A percentile compares a stretch with the other conserved stretches of the same genome.
Conservation (phyloP, 2,113 vertebrate species). For the Grantiella picta region DNA sequence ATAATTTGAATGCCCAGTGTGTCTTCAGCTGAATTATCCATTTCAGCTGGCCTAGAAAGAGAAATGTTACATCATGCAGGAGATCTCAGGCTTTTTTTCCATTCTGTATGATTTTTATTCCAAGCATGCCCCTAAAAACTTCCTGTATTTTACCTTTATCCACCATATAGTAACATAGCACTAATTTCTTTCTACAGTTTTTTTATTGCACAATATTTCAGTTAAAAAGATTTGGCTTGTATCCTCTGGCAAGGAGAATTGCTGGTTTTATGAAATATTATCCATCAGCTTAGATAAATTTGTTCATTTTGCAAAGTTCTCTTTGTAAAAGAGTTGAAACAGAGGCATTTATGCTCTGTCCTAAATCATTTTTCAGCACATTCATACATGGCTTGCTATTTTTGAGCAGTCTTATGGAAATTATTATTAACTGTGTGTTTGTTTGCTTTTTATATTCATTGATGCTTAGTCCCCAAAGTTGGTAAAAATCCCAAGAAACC, state of each 20-base stretch:
- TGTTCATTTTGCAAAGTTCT: conserved; percentile 40
- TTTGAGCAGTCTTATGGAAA: conserved; percentile 5
- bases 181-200: conserved; percentile 36
- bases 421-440: neutral
- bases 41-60: neutral
- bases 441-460: conserved; percentile 9
- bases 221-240: conserved; percentile 35
- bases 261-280: conserved; percentile 58
- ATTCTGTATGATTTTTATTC: neutral
- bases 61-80: neutral
- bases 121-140: neutral
- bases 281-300: conserved; percentile 45
- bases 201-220: conserved; percentile 39
- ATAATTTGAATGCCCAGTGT: accelerated
- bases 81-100: neutral
- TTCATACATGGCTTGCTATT: neutral
- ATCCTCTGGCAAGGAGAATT: conserved; percentile 33
- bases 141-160: neutral
- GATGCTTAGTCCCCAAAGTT: neutral
- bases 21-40: neutral
- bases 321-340: conserved; percentile 20
- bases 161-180: neutral
- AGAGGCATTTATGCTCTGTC: conserved; percentile 25
- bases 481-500: conserved; percentile 11
- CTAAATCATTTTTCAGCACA: neutral